Base-by-base conservation (phyloP, 1,140 invertebrate genomes). In the Scaptomyza pallida region DNA sequence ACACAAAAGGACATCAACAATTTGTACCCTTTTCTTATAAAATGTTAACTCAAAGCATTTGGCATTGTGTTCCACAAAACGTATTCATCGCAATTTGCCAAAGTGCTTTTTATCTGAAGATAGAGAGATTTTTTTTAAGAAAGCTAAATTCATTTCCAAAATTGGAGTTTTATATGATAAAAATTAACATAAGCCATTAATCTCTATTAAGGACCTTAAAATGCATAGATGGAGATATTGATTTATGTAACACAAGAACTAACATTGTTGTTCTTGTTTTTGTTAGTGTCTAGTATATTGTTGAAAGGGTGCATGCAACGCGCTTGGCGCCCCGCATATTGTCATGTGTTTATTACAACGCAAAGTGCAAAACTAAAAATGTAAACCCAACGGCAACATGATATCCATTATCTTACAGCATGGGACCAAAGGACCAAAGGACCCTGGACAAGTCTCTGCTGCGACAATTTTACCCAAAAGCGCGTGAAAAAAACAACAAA, bases 291-390 rank as follows among this genome's bases (percentile, higher is more conserved):
- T 30, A 2, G 6, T 30, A 2, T 30, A 30, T 30, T 30, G 26
- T 30, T 30, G 26, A 21, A 19, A 51, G 15, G 59, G 59, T 37
- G 19, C 45, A 47, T 52, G 23, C 30, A 16, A 4, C 17, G 40
- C n/a, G 40, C n/a, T 10, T 13, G 40, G 21, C 40, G 55, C 33
- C 21, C 44, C 68, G 72, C 76, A 72, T 85, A 86, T 86, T 86
- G 81, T 88, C 73, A 74, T 64, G 62, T 85, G 78, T 85, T 85
- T 85, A 85, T 81, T 85, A 74, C 77, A 67, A 74, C 61, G 77
- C 69, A 76, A 81, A 85, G 64, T 85, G 77, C 64, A 77, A 80
- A 83, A 86, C 82, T 85, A 86, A 80, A 30, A 85, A 81, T 86
- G 77, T 73, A 75, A 71, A 61, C 81, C 81, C 81, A 21, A 52